These are phyloP conservation scores for Cloeon dipterum DNA, from an alignment of 2,888 invertebrate species.

Conservation along the genomic window DNA sequence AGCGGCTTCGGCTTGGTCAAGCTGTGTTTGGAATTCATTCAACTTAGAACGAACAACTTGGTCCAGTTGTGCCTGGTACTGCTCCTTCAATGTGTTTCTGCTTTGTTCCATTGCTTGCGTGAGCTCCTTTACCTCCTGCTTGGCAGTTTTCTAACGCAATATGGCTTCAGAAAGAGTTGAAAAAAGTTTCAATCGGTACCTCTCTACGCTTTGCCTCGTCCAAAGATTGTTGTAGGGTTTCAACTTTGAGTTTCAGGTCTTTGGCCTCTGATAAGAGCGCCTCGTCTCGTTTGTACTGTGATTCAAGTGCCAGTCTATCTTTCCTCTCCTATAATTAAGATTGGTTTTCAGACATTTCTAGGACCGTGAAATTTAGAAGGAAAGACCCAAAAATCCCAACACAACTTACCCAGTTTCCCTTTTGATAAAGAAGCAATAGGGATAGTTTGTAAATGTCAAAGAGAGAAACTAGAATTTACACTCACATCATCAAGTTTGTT, in stretches of 20 bases:
- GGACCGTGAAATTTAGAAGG: no score
- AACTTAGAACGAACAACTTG: constrained; percentile 50
- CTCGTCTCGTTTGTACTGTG: constrained; percentile 2
- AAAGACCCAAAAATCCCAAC: no score
- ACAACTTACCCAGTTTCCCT: no score
- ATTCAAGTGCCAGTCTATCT: not conserved
- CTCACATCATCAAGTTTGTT: not conserved
- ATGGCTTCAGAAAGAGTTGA: no score
- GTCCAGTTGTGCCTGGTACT: constrained; percentile 63
- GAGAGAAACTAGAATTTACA: no score
- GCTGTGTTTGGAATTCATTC: constrained; percentile 49
- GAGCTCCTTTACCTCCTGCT: constrained; percentile 16
- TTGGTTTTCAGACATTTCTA: no score
- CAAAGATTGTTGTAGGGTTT: constrained; percentile 20
- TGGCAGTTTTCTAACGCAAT: constrained; percentile 19
- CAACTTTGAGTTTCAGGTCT: constrained; percentile 21
- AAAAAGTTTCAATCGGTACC: no score
- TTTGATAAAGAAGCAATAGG: no score
- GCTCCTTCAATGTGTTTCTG: constrained; percentile 40
- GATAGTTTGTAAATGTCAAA: no score
- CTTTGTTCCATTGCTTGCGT: constrained; percentile 33
- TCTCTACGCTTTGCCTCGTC: constrained; percentile 30
- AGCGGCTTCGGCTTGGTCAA: constrained; percentile 41
- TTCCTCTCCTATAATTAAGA: not conserved
- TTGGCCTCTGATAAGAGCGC: constrained; percentile 6